These are phyloP conservation scores for Chromoteleia sp. DNA, from an alignment of 2,888 invertebrate genomes.

Conservation along the genomic window DNA sequence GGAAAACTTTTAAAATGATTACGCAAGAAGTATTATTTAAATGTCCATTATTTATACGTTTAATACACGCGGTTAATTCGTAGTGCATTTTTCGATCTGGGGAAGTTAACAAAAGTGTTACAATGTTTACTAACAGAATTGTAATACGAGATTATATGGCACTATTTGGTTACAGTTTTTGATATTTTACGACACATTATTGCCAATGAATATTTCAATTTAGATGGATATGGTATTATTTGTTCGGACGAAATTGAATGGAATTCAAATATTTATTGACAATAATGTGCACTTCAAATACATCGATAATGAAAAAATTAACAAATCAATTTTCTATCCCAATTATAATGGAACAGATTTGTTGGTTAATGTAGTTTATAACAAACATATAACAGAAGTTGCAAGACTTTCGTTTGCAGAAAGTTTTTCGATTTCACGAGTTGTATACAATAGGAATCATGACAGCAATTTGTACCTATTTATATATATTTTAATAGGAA, in stretches of 20 bases:
- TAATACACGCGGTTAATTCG: no score
- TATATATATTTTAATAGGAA: conserved; percentile 6
- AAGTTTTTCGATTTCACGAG: neutral
- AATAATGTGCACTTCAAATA: neutral
- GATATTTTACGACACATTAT: no score
- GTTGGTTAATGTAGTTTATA: neutral
- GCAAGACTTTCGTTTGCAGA: neutral
- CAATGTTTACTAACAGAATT: conserved; percentile 8
- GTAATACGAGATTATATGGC: conserved; percentile 50
- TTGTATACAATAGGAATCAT: neutral
- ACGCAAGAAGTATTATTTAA: neutral
- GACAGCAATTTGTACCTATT: neutral
- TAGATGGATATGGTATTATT: no score
- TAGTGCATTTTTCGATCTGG: neutral
- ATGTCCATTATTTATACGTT: no score
- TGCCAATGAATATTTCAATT: no score
- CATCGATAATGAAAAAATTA: neutral
- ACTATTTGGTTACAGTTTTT: conserved; percentile 54
- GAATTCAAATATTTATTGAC: no score
- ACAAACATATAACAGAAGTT: conserved; percentile 1
- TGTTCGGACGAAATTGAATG: no score
- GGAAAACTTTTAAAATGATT: neutral
- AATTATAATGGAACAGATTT: neutral
- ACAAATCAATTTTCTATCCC: neutral
- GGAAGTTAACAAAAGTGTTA: no score